Evolutionary conservation across 2,888 invertebrate genomes (phyloP).

Genomic region (Paralinhomoeus sp.): DNA sequence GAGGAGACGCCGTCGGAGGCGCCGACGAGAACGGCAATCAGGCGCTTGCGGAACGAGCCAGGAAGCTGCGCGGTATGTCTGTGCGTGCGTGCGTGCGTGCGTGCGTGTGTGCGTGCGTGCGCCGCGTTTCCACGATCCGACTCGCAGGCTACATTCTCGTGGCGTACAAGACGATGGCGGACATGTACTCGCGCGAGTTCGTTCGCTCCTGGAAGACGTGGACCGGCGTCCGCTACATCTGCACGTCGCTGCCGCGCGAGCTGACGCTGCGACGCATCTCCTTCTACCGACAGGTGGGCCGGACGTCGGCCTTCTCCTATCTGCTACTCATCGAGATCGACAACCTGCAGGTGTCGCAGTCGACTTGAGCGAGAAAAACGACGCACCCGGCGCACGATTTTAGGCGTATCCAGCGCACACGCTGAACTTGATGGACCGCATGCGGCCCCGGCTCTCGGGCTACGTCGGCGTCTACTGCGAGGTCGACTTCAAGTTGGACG

Average conservation of each 20-base stretch:
- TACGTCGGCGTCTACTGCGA: conserved; percentile 12
- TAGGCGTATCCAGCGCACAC: conserved; percentile 11
- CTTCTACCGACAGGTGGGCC: conserved; percentile 10
- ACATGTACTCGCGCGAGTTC: conserved; percentile 13
- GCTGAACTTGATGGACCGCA: conserved; percentile 12
- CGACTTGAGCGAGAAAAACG: conserved; percentile 11
- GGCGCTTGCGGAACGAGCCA: not conserved
- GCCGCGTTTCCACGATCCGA: not conserved
- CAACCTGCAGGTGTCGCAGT: conserved; percentile 9
- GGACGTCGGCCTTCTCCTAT: conserved; percentile 10
- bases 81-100: too few relatives aligned
- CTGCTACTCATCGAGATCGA: conserved; percentile 11
- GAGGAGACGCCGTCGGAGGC: not conserved
- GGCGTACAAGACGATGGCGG: conserved; percentile 15
- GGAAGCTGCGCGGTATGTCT: not conserved
- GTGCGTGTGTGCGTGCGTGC: not conserved
- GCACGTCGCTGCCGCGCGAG: conserved; percentile 9
- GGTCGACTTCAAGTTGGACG: conserved; percentile 8
- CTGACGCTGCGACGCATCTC: conserved; percentile 11
- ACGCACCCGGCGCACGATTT: conserved; percentile 8
- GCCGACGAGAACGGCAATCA: not conserved
- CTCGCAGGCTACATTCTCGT: conserved; percentile 12
- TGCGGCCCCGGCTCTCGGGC: conserved; percentile 12
- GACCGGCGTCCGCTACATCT: conserved; percentile 15
- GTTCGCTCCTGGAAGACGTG: conserved; percentile 14